phyloP scores from a whole-genome alignment of 1,140 invertebrate species.

The Euborellia annulipes region DNA sequence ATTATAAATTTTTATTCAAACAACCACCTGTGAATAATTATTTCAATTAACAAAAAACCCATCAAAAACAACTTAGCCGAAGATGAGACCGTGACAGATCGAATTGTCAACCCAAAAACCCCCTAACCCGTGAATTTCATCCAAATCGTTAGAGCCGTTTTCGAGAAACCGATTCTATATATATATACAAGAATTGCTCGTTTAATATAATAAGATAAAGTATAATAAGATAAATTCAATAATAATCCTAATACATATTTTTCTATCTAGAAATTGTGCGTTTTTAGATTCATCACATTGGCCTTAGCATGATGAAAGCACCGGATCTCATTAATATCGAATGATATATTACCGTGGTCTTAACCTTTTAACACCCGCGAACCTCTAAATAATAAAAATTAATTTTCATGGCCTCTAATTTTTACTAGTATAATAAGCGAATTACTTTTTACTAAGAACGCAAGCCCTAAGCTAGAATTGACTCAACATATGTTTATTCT shows the following conservation, averaged over 20 bases:
- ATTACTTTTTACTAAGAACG: background rate
- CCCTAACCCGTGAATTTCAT: too few relatives aligned
- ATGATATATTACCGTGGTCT: background rate
- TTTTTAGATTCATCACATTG: conserved; percentile 2
- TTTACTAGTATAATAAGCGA: background rate
- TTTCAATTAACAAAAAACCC: too few relatives aligned
- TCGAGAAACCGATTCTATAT: too few relatives aligned
- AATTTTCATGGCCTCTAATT: background rate
- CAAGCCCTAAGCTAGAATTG: background rate
- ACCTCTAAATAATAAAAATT: background rate
- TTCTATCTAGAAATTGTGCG: too few relatives aligned
- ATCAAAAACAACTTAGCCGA: too few relatives aligned
- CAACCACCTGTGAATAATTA: too few relatives aligned
- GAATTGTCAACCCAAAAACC: too few relatives aligned
- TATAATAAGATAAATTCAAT: background rate
- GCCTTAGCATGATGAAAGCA: background rate
- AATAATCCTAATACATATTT: background rate
- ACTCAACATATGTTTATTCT: conserved; percentile 1
- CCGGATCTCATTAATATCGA: background rate
- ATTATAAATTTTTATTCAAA: too few relatives aligned
- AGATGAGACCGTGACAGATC: too few relatives aligned
- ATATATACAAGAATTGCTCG: too few relatives aligned
- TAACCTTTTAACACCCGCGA: background rate
- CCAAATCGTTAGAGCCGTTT: too few relatives aligned
- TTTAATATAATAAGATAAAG: background rate